Percentiles rank a stretch among this genome's conserved stretches.
Conservation (phyloP, 2,797 vertebrate genomes). For the Paguma larvata region DNA sequence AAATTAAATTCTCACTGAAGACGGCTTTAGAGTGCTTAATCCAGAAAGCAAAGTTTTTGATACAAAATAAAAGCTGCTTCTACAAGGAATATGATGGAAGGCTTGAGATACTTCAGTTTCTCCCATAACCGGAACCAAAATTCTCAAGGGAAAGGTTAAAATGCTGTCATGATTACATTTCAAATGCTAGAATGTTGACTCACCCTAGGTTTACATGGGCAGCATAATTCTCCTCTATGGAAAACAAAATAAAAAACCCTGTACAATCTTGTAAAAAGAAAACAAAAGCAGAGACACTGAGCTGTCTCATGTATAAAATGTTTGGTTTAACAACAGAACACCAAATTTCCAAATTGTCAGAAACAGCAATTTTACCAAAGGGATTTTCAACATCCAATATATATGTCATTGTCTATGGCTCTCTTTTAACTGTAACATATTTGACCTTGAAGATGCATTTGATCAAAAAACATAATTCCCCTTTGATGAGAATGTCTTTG, state of each 20-base stretch:
- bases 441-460: conserved; percentile 49
- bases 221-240: not conserved
- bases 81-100: not conserved
- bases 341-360: conserved; percentile 1
- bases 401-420: not conserved
- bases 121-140: not conserved
- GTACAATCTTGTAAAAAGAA: not conserved
- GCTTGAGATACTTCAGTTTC: not conserved
- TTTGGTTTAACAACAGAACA: not conserved
- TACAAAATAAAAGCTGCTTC: not conserved
- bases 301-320: not conserved
- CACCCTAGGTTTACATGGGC: not conserved
- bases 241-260: not conserved
- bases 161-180: not conserved
- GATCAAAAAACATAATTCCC: conserved; percentile 11
- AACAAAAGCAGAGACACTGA: not conserved
- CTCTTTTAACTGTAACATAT: not conserved
- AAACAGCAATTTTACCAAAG: conserved; percentile 25
- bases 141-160: not conserved
- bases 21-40: not conserved
- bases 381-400: not conserved
- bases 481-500: conserved; percentile 25
- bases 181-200: not conserved
- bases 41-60: not conserved
- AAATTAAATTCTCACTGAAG: not conserved